Evolutionary conservation across 2,797 vertebrate species (phyloP).

Genomic region (Heteromormyrus szaboi): DNA sequence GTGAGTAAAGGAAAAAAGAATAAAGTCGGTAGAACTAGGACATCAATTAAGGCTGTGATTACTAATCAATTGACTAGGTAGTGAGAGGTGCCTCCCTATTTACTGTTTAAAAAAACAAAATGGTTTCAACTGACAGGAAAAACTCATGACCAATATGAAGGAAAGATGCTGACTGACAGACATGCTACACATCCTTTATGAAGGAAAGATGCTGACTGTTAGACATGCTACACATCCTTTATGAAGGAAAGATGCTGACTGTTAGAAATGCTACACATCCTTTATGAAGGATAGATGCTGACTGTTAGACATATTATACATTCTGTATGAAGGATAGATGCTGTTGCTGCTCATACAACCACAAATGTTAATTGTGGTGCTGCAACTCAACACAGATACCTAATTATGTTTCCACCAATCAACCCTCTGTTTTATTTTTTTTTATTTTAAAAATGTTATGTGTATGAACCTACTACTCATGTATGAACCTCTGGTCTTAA

Average conservation of each 20-base stretch:
- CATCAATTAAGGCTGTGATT: background rate
- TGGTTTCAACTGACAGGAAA: background rate
- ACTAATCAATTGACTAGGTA: background rate
- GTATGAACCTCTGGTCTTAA: background rate
- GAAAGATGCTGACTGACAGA: background rate
- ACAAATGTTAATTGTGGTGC: background rate
- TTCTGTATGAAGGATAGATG: background rate
- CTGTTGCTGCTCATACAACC: background rate
- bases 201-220: background rate
- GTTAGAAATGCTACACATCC: background rate
- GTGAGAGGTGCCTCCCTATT: background rate
- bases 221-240: background rate
- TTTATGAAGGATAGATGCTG: background rate
- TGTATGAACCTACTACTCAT: background rate
- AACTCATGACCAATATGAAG: background rate
- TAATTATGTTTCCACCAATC: background rate
- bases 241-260: background rate
- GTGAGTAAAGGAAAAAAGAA: background rate
- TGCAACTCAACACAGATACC: background rate
- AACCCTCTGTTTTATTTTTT: background rate
- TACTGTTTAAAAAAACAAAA: background rate
- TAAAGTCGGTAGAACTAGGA: background rate
- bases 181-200: too few relatives aligned
- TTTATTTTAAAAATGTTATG: background rate
- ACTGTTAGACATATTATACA: background rate